phyloP scores from a whole-genome alignment of 2,888 invertebrate genomes.

The Xanthia togata region DNA sequence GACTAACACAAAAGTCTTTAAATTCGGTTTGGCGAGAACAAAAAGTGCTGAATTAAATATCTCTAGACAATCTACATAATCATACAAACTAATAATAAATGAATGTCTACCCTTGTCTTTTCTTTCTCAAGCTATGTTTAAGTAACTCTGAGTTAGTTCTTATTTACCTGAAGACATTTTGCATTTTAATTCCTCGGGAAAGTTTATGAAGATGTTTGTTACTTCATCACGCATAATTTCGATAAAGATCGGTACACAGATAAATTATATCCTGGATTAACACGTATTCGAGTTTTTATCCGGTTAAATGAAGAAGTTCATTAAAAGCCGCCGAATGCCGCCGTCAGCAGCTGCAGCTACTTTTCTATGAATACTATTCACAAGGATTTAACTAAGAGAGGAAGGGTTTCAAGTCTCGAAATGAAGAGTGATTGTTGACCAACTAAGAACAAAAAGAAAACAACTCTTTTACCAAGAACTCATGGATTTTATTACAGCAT shows the following conservation, averaged over 20 bases:
- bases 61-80: neutral
- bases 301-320: neutral
- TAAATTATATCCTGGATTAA: neutral
- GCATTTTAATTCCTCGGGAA: neutral
- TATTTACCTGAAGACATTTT: neutral
- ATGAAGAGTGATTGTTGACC: neutral
- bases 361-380: neutral
- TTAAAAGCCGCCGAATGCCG: neutral
- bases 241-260: neutral
- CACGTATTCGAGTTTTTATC: neutral
- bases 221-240: neutral
- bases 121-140: neutral
- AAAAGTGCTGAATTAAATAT: neutral
- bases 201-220: neutral
- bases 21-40: neutral
- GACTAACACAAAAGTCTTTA: neutral
- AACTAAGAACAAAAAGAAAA: neutral
- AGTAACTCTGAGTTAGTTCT: neutral
- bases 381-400: neutral
- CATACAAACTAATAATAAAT: slow-evolving; percentile 2
- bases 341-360: neutral
- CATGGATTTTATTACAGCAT: too few species aligned
- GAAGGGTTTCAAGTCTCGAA: neutral
- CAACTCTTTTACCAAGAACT: too few species aligned
- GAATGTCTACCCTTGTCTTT: neutral